Base-by-base conservation (phyloP, 2,888 invertebrate species). In the Euplagia quadripunctaria region DNA sequence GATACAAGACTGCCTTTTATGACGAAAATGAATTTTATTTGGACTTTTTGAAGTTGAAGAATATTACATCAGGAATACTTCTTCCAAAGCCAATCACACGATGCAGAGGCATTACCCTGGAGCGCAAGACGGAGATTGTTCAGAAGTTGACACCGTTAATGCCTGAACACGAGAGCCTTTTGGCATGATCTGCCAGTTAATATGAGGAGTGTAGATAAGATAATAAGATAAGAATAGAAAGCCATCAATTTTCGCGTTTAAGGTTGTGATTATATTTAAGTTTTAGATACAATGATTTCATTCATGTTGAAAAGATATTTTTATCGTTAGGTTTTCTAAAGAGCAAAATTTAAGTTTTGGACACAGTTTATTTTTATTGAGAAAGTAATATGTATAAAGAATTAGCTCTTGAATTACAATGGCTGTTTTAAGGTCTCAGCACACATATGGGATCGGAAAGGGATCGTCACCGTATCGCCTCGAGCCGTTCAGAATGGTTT, bases 151-250 rank as follows among this genome's bases (percentile, higher is more conserved):
- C 68, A 20, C 68, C 72, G 17, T 64, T 72, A n/a, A 68, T 72
- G 72, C 72, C 72, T 46, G 58, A 72, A 72, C 51, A 58, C 58
- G 52, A 73, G 52, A 64, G 41, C 64, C 63, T 73, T 73, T 73
- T 73, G 73, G 64, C 49, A 68, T 64, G 64, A 69, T 73, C 51
- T 68, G 55, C 68, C 68, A 52, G 64, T 63, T 68, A 64, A 69
- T 68, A 31, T 64, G 31, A 65, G 68, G 20, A 73, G 63, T 69
- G 64, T 63, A 42, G 69, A 70, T 58, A 58, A 58, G 17, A n/a
- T n/a, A n/a, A n/a, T n/a, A n/a, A n/a, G n/a, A n/a, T n/a, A n/a
- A n/a, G n/a, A 58, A 58, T 58, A 58, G 58, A 68, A 31, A 64
- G 41, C 41, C 43, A 64, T 31, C 31, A 64, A 64, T 64, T 64